A percentile compares a stretch with the other conserved stretches of the same genome.
Conservation (phyloP, 2,113 vertebrate genomes). For the Neodon shergylaensis region DNA sequence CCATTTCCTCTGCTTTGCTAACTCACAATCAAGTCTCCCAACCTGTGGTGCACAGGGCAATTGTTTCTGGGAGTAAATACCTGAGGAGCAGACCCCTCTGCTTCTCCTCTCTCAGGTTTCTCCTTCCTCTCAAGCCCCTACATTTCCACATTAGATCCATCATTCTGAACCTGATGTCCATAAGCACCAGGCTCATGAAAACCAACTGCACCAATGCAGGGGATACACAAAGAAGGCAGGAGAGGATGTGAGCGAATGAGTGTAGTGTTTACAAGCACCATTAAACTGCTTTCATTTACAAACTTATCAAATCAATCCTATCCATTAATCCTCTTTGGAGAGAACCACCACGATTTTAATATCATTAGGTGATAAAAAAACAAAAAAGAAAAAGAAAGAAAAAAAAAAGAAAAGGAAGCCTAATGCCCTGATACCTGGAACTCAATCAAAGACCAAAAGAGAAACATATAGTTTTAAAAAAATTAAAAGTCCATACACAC, state of each 20-base stretch:
- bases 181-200: background rate
- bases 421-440: background rate
- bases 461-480: background rate
- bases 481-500: background rate
- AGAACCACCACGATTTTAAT: background rate
- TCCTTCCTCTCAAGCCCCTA: background rate
- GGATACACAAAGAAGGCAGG: background rate
- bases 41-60: background rate
- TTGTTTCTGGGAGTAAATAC: background rate
- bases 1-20: background rate
- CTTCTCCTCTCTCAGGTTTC: background rate
- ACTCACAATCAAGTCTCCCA: background rate
- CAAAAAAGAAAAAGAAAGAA: no score
- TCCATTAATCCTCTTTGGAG: background rate
- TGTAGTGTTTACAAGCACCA: background rate
- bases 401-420: no score
- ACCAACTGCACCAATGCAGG: background rate
- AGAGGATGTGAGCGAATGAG: background rate
- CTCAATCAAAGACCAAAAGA: background rate
- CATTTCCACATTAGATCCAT: background rate
- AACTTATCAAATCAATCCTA: background rate
- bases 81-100: constrained; percentile 4
- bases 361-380: background rate
- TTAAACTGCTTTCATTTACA: background rate
- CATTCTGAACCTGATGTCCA: background rate